Percentiles rank a stretch among this genome's conserved stretches.
phyloP scores from a whole-genome alignment of 2,113 vertebrate genomes.

The Talpa occidentalis region DNA sequence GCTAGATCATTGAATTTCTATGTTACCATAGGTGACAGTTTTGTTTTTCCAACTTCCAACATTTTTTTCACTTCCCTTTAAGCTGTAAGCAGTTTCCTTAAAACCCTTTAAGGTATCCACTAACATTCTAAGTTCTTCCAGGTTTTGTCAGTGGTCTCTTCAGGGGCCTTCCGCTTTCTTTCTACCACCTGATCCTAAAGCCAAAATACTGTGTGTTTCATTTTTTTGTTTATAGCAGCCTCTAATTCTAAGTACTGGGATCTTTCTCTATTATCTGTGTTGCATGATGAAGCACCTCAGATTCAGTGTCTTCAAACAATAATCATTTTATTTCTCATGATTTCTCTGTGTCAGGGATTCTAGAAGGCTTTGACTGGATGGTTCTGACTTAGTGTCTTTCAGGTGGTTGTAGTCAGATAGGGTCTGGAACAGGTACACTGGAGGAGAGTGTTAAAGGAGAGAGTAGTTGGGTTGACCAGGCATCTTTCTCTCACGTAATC shows the following conservation, averaged over 20 bases:
- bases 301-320: slow-evolving; percentile 9
- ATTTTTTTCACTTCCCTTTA: not conserved
- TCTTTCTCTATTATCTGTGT: not conserved
- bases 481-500: not conserved
- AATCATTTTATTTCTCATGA: not conserved
- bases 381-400: slow-evolving; percentile 16
- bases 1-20: not conserved
- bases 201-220: not conserved
- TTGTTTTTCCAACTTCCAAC: not conserved
- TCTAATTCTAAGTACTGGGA: not conserved
- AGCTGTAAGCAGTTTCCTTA: not conserved
- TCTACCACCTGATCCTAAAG: not conserved
- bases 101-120: not conserved
- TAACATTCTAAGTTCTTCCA: slow-evolving; percentile 19
- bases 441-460: not conserved
- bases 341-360: slow-evolving; percentile 37
- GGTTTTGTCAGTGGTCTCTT: not conserved
- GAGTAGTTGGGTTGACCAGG: not conserved
- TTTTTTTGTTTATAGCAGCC: slow-evolving; percentile 53
- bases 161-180: not conserved
- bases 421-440: not conserved
- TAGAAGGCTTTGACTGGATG: not conserved
- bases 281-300: not conserved
- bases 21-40: not conserved
- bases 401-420: slow-evolving; percentile 28